Conservation (phyloP, 2,113 vertebrate genomes). For the Gallinago jamesoni region DNA sequence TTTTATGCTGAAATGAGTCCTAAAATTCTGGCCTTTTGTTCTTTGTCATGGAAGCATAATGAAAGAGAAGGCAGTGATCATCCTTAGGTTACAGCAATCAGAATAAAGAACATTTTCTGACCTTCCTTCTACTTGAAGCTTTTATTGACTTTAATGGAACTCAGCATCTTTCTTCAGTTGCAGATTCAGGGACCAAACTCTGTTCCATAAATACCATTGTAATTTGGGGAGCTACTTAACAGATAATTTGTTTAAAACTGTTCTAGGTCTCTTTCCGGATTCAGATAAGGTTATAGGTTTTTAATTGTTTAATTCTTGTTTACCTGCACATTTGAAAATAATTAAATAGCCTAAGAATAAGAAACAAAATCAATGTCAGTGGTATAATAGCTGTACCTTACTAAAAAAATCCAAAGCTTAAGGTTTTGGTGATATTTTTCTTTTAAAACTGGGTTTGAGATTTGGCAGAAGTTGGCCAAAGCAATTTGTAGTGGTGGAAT, state of each 20-base stretch:
- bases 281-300: not conserved
- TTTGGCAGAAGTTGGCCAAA: not conserved
- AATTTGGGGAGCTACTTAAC: not conserved
- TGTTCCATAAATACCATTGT: not conserved
- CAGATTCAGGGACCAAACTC: not conserved
- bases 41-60: not conserved
- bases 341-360: not conserved
- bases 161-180: not conserved
- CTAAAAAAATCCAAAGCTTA: not conserved
- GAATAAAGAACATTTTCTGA: not conserved
- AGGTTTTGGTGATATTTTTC: not conserved
- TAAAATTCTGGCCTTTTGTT: conserved; percentile 31
- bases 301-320: not conserved
- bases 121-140: not conserved
- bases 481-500: not conserved
- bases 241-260: not conserved
- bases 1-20: not conserved
- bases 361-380: not conserved
- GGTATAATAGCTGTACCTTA: not conserved
- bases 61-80: not conserved
- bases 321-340: not conserved
- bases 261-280: not conserved
- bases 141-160: not conserved
- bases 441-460: not conserved
- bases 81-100: not conserved